A percentile compares a stretch with the other conserved stretches of the same genome.
phyloP scores from a whole-genome alignment of 1,140 invertebrate species.

The Drosophila grimshawi region DNA sequence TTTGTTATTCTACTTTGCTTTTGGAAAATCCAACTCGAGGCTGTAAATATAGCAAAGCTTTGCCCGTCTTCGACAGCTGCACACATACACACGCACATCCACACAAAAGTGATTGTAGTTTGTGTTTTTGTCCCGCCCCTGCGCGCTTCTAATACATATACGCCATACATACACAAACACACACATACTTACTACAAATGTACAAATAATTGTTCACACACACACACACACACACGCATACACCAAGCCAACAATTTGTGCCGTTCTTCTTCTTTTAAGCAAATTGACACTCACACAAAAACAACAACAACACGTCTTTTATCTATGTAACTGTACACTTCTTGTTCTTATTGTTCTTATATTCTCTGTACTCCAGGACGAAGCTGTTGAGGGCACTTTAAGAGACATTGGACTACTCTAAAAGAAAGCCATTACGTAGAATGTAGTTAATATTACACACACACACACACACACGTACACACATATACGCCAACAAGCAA shows the following conservation, averaged over 20 bases:
- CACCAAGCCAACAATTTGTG: constrained; percentile 25
- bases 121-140: constrained; percentile 31
- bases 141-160: constrained; percentile 28
- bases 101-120: constrained; percentile 17
- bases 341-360: constrained; percentile 84
- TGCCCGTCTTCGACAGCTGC: constrained; percentile 12
- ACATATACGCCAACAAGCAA: constrained; percentile 18
- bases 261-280: constrained; percentile 42
- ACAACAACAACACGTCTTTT: constrained; percentile 45
- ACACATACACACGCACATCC: background rate
- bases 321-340: constrained; percentile 65
- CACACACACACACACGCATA: constrained; percentile 1
- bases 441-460: constrained; percentile 65
- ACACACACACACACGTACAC: constrained; percentile 9
- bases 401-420: constrained; percentile 93
- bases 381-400: constrained; percentile 92
- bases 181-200: constrained; percentile 13
- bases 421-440: constrained; percentile 70
- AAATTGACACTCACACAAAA: constrained; percentile 27
- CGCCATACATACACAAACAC: background rate
- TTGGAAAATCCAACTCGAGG: constrained; percentile 9
- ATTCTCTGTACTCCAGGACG: constrained; percentile 88
- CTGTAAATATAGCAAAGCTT: constrained; percentile 55
- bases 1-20: background rate
- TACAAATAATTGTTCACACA: constrained; percentile 28